Evolutionary conservation across 2,797 vertebrate species (phyloP).

Genomic region (Neosilurus mollespiculum): DNA sequence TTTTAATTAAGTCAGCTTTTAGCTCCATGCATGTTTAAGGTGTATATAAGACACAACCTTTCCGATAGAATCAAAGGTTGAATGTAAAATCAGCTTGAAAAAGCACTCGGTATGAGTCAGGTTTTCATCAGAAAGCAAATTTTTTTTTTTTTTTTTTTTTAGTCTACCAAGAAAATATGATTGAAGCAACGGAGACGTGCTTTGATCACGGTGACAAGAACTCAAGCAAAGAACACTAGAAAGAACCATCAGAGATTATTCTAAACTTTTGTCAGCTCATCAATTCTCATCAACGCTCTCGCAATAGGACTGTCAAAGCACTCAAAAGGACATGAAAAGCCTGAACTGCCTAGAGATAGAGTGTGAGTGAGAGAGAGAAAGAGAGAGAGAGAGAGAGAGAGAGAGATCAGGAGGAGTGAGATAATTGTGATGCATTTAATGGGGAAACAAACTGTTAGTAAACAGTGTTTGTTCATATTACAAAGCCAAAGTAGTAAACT

Average conservation of each 20-base stretch:
- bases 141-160: background rate
- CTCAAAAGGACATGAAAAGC: background rate
- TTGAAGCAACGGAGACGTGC: background rate
- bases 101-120: background rate
- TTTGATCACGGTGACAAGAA: background rate
- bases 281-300: background rate
- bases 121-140: background rate
- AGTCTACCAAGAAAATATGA: background rate
- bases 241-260: background rate
- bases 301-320: conserved; percentile 6
- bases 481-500: background rate
- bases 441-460: background rate
- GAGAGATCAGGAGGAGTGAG: no score
- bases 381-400: no score
- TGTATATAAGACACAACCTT: background rate
- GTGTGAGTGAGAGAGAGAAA: no score
- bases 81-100: background rate
- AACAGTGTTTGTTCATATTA: background rate
- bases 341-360: background rate
- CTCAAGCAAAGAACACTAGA: background rate
- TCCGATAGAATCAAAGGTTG: background rate
- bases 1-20: background rate
- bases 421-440: background rate
- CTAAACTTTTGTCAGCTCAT: conserved; percentile 17
- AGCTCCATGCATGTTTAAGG: background rate